phyloP scores from a whole-genome alignment of 2,888 invertebrate genomes.

The Boloria selene region DNA sequence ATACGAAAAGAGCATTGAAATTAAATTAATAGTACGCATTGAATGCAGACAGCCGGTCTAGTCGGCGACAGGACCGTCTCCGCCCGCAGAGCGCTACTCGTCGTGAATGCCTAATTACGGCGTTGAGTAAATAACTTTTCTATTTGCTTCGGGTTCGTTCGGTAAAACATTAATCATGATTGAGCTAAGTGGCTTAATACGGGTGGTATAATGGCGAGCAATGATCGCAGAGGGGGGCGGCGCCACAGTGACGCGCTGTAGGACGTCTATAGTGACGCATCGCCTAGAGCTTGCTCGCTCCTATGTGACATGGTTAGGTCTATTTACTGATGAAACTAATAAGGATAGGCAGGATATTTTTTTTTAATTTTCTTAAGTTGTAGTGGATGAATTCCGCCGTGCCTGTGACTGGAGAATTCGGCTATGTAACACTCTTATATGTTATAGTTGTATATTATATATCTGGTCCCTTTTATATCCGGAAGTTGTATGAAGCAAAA shows the following conservation, averaged over 20 bases:
- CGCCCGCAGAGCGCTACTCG: slow-evolving; percentile 74
- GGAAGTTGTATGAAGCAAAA: slow-evolving; percentile 5
- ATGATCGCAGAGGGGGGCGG: slow-evolving; percentile 80
- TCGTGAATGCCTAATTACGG: slow-evolving; percentile 81
- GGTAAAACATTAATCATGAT: slow-evolving; percentile 83
- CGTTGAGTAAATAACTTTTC: slow-evolving; percentile 79
- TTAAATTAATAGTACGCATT: slow-evolving; percentile 55
- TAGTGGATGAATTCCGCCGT: too few species aligned
- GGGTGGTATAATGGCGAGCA: slow-evolving; percentile 79
- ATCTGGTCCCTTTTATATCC: not conserved
- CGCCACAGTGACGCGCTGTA: slow-evolving; percentile 68
- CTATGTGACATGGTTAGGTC: slow-evolving; percentile 10
- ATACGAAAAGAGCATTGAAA: slow-evolving; percentile 41
- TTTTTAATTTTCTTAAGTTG: not conserved
- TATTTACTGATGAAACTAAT: slow-evolving; percentile 19
- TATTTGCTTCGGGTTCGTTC: slow-evolving; percentile 77
- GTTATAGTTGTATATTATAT: not conserved
- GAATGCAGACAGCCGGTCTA: slow-evolving; percentile 69
- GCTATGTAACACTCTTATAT: not conserved
- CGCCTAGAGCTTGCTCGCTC: slow-evolving; percentile 39
- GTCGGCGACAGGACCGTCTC: slow-evolving; percentile 64
- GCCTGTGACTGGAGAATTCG: too few species aligned
- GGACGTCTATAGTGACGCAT: slow-evolving; percentile 61
- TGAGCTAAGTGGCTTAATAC: slow-evolving; percentile 83
- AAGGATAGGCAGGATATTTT: too few species aligned